These are phyloP conservation scores for Onychostruthus taczanowskii DNA, from an alignment of 2,113 vertebrate genomes.

Conservation along the genomic window DNA sequence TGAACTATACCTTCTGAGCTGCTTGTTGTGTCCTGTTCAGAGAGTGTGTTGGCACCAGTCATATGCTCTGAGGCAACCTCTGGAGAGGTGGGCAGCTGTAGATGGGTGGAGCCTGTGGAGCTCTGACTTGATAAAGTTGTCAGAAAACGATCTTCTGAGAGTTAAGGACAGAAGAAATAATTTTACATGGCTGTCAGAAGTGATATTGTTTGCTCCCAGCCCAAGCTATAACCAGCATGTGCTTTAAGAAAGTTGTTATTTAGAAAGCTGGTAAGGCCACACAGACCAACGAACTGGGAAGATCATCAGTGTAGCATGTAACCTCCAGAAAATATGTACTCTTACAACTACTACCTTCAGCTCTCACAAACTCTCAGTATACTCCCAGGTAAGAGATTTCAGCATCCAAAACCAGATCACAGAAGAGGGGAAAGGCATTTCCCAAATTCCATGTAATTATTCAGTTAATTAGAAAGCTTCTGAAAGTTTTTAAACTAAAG, in stretches of 20 bases:
- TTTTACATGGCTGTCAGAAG: background rate
- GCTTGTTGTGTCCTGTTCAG: conserved; percentile 87
- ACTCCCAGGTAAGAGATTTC: background rate
- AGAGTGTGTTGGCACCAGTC: conserved; percentile 21
- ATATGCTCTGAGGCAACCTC: conserved; percentile 78
- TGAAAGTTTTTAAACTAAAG: background rate
- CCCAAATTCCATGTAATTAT: background rate
- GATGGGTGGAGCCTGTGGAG: conserved; percentile 77
- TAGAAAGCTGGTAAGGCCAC: background rate
- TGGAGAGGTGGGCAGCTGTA: conserved; percentile 84
- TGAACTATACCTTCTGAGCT: conserved; percentile 83
- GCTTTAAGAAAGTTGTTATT: background rate
- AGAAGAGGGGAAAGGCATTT: background rate
- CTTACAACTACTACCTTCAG: background rate
- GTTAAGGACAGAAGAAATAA: background rate
- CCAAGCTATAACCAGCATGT: background rate
- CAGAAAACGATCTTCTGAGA: conserved; percentile 90
- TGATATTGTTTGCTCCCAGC: background rate
- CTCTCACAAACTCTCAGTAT: background rate
- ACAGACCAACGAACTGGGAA: background rate
- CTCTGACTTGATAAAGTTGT: conserved; percentile 79
- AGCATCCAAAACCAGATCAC: background rate
- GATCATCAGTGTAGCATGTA: background rate
- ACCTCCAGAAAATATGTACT: background rate
- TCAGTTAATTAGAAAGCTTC: background rate